A percentile compares a stretch with the other conserved stretches of the same genome.
phyloP scores from a whole-genome alignment of 2,113 vertebrate genomes.

The Sinocyclocheilus maitianheensis region DNA sequence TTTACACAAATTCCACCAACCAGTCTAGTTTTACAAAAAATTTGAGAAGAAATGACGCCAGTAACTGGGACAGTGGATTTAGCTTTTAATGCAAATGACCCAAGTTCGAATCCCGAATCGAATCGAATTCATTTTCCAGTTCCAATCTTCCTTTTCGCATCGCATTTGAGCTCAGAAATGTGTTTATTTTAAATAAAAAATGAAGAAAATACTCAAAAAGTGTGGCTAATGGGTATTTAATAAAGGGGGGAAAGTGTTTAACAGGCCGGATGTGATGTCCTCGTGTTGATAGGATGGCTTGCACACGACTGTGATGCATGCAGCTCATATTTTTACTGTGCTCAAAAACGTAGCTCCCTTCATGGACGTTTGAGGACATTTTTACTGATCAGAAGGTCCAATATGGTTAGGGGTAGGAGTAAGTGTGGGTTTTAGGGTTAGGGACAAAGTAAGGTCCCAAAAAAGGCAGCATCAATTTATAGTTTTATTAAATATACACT shows the following conservation, averaged over 20 bases:
- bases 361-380: background rate
- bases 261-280: background rate
- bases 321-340: background rate
- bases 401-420: no score
- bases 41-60: background rate
- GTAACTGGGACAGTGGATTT: background rate
- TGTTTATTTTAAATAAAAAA: background rate
- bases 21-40: background rate
- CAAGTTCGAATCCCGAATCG: no score
- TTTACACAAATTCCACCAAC: background rate
- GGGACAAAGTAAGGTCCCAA: no score
- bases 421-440: no score
- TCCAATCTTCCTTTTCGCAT: background rate
- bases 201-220: background rate
- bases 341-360: background rate
- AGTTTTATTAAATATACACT: no score
- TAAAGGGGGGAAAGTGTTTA: no score
- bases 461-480: no score
- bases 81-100: no score
- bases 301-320: background rate
- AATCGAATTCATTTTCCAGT: no score
- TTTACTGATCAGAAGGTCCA: no score
- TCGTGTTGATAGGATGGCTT: background rate
- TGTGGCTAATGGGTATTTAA: background rate
- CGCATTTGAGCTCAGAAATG: background rate